Base-by-base conservation (phyloP, 2,113 vertebrate species). In the Acinonyx jubatus region DNA sequence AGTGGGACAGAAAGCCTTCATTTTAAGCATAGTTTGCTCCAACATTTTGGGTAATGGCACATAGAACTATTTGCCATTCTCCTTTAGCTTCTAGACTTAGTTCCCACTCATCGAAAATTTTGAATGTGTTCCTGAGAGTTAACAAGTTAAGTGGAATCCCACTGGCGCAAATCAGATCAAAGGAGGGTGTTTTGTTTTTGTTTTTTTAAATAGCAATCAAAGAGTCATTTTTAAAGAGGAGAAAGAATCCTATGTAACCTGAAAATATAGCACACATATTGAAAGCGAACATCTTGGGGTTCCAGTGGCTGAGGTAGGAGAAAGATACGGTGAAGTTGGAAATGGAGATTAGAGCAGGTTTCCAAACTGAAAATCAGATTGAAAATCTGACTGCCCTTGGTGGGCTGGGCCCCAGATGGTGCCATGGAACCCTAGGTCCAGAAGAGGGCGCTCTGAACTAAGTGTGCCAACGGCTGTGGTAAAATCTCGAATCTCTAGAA, bases 381-480 rank as follows among this genome's bases (percentile, higher is more conserved):
- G 19, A 65, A n/a, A 84, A 19, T 78, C 23, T 76, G 27, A 29
- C 15, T 4, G 84, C 38, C 7, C 21, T 73, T 13, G 18, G 18
- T 19, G 38, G 41, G 25, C 41, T 15, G 80, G 31, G 50, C n/a
- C n/a, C 4, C 1, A 7, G 74, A 31, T 48, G 41, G 74, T 78
- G 74, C 74, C 41, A 9, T 15, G 41, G 41, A 78, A 29, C 41
- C 15, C 15, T 3, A 19, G 1, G 61, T 61, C 97, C 98, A 97
- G 97, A 57, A 98, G 98, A 97, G 98, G 98, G 98, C 94, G 86
- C 97, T 36, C 89, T 33, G 27, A 94, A 91, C 87, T 95, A 87
- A 98, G 79, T 3, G 61, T 96, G 95, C 69, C 2, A 25, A 15
- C 55, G 0, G 0, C 21, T 0, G 1, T 1, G 4, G 3, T 12